phyloP scores from a whole-genome alignment of 2,888 invertebrate species.

The Tricholauxania praeusta region DNA sequence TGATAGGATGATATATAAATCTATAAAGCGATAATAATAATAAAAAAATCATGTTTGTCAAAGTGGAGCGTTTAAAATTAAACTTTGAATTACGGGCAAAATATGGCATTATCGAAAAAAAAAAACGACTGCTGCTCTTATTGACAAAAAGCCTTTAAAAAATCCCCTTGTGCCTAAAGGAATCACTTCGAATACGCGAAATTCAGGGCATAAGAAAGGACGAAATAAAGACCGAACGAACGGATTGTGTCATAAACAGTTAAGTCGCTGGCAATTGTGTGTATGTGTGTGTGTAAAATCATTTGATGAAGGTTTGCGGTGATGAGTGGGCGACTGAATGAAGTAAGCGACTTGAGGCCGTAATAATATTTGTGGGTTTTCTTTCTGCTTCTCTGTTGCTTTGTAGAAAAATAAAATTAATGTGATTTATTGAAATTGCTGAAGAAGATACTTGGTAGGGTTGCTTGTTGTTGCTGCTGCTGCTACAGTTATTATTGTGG shows the following conservation, averaged over 20 bases:
- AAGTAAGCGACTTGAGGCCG: too few relatives aligned
- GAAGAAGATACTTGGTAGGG: neutral
- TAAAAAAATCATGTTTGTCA: too few relatives aligned
- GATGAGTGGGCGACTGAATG: too few relatives aligned
- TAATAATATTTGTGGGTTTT: too few relatives aligned
- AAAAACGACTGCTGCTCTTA: neutral
- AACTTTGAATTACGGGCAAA: neutral
- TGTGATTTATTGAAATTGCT: slow-evolving; percentile 20
- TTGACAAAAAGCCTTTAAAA: neutral
- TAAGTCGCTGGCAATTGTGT: neutral
- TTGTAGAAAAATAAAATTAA: neutral
- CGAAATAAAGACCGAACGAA: neutral
- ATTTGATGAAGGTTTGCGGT: neutral
- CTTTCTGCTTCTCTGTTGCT: too few relatives aligned
- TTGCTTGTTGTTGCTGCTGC: neutral
- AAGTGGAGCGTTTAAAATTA: too few relatives aligned
- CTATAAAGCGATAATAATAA: too few relatives aligned
- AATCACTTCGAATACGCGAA: slow-evolving; percentile 14
- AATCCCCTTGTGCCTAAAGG: neutral
- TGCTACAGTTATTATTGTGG: neutral
- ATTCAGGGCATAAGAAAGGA: too few relatives aligned
- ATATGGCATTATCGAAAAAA: neutral
- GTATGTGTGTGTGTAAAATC: neutral
- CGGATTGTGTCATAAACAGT: slow-evolving; percentile 28
- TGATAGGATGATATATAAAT: neutral